Evolutionary conservation across 2,797 vertebrate species (phyloP).

Genomic region (Micromesistius poutassou): DNA sequence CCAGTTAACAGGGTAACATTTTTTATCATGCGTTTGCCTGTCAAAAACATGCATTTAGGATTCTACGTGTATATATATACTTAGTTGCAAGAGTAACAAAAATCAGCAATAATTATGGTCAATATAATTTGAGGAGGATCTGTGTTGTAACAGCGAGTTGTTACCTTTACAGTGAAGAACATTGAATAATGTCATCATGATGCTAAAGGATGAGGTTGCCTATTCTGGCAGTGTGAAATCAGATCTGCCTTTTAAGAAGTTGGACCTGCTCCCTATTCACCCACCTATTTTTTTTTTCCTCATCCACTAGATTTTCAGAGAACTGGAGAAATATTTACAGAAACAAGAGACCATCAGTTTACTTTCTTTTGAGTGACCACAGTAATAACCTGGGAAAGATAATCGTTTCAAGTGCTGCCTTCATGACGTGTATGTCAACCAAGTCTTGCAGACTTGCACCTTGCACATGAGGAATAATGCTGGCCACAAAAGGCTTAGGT

Average conservation of each 20-base stretch:
- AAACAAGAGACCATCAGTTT: background rate
- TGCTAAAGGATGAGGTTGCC: conserved; percentile 46
- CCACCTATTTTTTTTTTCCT: conserved; percentile 44
- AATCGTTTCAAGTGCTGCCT: conserved; percentile 34
- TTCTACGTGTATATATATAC: background rate
- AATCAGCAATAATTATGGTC: background rate
- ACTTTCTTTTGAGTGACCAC: conserved; percentile 38
- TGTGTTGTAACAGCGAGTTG: background rate
- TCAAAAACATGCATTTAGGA: background rate
- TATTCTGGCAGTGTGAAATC: conserved; percentile 66
- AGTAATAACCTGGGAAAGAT: conserved; percentile 17
- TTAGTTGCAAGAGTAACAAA: background rate
- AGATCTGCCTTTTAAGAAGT: conserved; percentile 56
- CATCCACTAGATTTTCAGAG: conserved; percentile 33
- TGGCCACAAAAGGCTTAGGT: conserved; percentile 1
- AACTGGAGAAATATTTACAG: conserved; percentile 12
- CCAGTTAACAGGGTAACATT: conserved; percentile 17
- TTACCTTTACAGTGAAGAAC: background rate
- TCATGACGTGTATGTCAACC: conserved; percentile 36
- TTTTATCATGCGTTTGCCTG: background rate
- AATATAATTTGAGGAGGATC: background rate
- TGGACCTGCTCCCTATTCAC: conserved; percentile 52
- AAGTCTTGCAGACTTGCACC: conserved; percentile 14
- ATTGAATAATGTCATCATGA: conserved; percentile 17
- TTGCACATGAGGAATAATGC: conserved; percentile 14